These are phyloP conservation scores for Zaprionus ghesquierei DNA, from an alignment of 1,140 invertebrate genomes.

Conservation along the genomic window DNA sequence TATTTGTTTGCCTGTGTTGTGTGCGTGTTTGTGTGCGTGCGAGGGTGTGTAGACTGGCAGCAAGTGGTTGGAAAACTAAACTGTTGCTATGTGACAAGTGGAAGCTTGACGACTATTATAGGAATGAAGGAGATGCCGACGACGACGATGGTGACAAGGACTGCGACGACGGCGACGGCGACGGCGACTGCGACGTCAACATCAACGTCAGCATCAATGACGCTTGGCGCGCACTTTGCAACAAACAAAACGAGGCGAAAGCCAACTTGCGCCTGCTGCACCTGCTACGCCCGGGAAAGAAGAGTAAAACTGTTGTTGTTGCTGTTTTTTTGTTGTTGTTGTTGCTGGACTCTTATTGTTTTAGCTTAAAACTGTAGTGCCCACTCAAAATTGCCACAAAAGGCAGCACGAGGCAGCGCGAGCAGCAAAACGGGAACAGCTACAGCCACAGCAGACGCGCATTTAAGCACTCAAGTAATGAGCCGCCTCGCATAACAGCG, in stretches of 20 bases:
- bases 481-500: slow-evolving; percentile 42
- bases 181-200: slow-evolving; percentile 18
- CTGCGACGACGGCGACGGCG: neutral
- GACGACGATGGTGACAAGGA: neutral
- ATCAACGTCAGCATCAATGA: slow-evolving; percentile 76
- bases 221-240: slow-evolving; percentile 67
- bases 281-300: slow-evolving; percentile 20
- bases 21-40: slow-evolving; percentile 11
- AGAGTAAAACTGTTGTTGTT: slow-evolving; percentile 29
- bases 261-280: slow-evolving; percentile 39
- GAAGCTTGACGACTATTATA: slow-evolving; percentile 70
- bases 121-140: slow-evolving; percentile 42
- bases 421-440: neutral
- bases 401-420: slow-evolving; percentile 24
- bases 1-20: slow-evolving; percentile 27
- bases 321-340: neutral
- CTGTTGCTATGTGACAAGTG: slow-evolving; percentile 80
- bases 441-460: slow-evolving; percentile 26
- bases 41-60: slow-evolving; percentile 36
- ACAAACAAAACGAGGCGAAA: slow-evolving; percentile 63
- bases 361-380: slow-evolving; percentile 74
- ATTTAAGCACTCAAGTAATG: slow-evolving; percentile 77
- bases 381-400: slow-evolving; percentile 74
- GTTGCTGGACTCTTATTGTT: slow-evolving; percentile 62
- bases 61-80: slow-evolving; percentile 75